Evolutionary conservation across 2,888 invertebrate species (phyloP), one percentile per base, ranked within the genome.

Genomic region (Ormyrus labotus): DNA sequence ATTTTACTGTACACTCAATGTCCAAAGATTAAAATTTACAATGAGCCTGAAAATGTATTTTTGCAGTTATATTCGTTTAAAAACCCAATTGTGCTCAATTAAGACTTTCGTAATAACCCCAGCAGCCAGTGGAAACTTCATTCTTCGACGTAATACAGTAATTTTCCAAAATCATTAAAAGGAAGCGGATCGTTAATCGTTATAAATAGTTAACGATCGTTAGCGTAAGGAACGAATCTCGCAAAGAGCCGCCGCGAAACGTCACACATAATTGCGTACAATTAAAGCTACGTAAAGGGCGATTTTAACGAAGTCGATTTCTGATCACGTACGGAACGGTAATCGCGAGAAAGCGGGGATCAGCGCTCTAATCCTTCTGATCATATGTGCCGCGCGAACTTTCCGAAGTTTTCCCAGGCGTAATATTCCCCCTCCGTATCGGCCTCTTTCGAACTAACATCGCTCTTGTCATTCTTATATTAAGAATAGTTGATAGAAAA

Each of bases 341-440:
- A 79, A 79, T 69, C 73, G 57, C 73, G 13, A 67, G 47, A 72
- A 58, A 61, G 61, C 50, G 53, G 47, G 73, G 69, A 51, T 69
- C 64, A 64, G 11, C 19, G 60, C 51, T 5, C 55, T 73, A 69
- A 68, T 74, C 69, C 73, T n/a, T 61, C n/a, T 58, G 61, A 78
- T 73, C 78, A 53, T 68, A 61, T 60, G 63, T 73, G 60, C 55
- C 13, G 34, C 13, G 34, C 55, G 34, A 73, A 68, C 69, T 67
- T 64, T 57, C n/a, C 48, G 19, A 73, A 64, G 19, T 71, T 68
- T 72, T 60, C 34, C 19, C 13, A 10, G 7, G 6, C 9, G 57
- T 48, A 50, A 67, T 60, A 63, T 55, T 45, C 19, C 34, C 11
- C n/a, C 9, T 11, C n/a, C 47, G 34, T 58, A 47, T 60, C 61